A percentile compares a stretch with the other conserved stretches of the same genome.
Evolutionary conservation across 2,113 vertebrate species (phyloP).

Genomic region (Philantomba maxwellii): DNA sequence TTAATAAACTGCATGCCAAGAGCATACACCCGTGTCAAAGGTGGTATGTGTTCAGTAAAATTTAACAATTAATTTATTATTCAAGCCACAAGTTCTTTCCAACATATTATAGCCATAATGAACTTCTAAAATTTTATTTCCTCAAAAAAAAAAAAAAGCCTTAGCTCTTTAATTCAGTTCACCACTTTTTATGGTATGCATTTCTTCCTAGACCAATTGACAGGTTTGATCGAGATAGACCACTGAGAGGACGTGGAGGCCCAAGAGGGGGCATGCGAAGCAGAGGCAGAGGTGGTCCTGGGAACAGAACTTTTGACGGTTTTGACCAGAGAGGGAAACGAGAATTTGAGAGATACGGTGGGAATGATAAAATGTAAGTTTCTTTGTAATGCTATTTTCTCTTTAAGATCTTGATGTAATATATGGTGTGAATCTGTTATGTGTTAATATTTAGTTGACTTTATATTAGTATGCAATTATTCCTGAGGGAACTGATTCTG

Average conservation of each 20-base stretch:
- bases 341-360: constrained; percentile 86
- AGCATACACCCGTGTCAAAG: background rate
- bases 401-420: background rate
- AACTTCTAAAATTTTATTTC: background rate
- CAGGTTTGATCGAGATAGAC: constrained; percentile 70
- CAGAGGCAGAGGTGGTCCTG: constrained; percentile 80
- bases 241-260: constrained; percentile 73
- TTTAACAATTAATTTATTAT: background rate
- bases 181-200: background rate
- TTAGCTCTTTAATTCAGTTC: background rate
- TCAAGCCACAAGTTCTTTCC: background rate
- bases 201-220: constrained; percentile 74
- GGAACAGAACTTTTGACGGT: constrained; percentile 75
- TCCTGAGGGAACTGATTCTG: background rate
- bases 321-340: constrained; percentile 85
- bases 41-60: background rate
- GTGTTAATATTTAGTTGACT: background rate
- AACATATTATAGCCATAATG: background rate
- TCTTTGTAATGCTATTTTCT: background rate
- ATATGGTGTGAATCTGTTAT: background rate
- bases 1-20: background rate
- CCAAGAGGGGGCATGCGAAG: constrained; percentile 77
- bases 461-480: background rate
- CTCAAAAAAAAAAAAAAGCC: background rate
- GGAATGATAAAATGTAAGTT: constrained; percentile 83